phyloP scores from a whole-genome alignment of 1,140 invertebrate species.

The Orius insidiosus region DNA sequence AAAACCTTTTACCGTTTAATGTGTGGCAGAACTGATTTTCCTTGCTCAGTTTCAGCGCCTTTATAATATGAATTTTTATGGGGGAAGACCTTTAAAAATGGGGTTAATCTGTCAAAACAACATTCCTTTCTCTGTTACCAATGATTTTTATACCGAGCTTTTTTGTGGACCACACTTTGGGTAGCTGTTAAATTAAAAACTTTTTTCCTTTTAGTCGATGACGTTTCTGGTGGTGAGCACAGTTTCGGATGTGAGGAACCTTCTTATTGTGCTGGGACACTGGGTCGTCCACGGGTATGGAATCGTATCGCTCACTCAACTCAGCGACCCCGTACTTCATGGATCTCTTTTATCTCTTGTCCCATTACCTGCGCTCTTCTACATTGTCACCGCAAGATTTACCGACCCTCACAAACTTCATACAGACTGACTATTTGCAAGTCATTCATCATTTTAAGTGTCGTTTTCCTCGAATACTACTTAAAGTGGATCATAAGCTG shows the following conservation, averaged over 20 bases:
- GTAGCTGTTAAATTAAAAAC: too few species aligned
- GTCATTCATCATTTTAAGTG: not conserved
- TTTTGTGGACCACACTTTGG: too few species aligned
- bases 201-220: constrained; percentile 54
- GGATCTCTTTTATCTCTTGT: constrained; percentile 57
- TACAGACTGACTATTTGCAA: constrained; percentile 13
- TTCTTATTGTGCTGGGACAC: constrained; percentile 73
- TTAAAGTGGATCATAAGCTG: too few species aligned
- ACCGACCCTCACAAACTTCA: constrained; percentile 68
- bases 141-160: too few species aligned
- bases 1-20: too few species aligned
- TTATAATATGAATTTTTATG: too few species aligned
- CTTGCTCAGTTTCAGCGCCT: too few species aligned
- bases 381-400: constrained; percentile 80
- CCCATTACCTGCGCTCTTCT: constrained; percentile 80
- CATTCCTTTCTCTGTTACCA: too few species aligned
- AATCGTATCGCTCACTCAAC: constrained; percentile 63
- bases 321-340: constrained; percentile 44
- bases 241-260: constrained; percentile 63
- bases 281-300: constrained; percentile 89
- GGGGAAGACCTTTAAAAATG: too few species aligned
- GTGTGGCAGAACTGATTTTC: too few species aligned
- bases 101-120: too few species aligned
- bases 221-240: constrained; percentile 57
- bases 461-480: too few species aligned